Percentiles rank a stretch among this genome's conserved stretches.
Conservation (phyloP, 2,797 vertebrate genomes). For the Peromyscus attwateri region DNA sequence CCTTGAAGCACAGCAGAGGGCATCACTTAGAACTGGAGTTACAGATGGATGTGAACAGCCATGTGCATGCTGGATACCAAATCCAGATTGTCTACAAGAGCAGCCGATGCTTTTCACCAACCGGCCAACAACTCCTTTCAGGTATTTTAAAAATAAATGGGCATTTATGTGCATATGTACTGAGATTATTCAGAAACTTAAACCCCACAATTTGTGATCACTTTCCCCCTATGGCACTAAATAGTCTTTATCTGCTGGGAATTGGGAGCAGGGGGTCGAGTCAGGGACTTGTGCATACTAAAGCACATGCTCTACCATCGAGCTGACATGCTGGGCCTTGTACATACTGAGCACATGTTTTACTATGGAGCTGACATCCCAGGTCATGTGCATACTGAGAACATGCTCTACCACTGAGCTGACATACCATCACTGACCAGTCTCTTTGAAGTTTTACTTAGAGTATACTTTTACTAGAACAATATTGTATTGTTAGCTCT, state of each 20-base stretch:
- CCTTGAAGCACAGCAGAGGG: not conserved
- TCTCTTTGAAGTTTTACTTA: not conserved
- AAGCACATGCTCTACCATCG: not conserved
- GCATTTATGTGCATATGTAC: not conserved
- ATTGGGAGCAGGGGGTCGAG: not conserved
- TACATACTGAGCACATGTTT: no score
- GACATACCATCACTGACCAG: not conserved
- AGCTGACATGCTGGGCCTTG: not conserved
- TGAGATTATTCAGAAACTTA: slow-evolving; percentile 39
- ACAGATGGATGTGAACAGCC: not conserved
- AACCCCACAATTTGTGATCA: not conserved
- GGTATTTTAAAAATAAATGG: not conserved
- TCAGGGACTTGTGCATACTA: not conserved
- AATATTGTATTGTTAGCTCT: not conserved
- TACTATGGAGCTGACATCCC: not conserved
- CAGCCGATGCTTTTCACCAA: not conserved
- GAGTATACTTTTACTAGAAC: not conserved
- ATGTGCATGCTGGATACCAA: not conserved
- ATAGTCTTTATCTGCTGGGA: not conserved
- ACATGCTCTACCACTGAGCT: not conserved
- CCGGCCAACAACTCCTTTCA: not conserved
- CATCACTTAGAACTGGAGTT: not conserved
- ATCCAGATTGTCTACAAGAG: not conserved
- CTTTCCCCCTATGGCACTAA: not conserved
- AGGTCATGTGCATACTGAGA: no score